These are phyloP conservation scores for Oxycera nigricornis DNA, from an alignment of 2,888 invertebrate genomes.

Conservation along the genomic window DNA sequence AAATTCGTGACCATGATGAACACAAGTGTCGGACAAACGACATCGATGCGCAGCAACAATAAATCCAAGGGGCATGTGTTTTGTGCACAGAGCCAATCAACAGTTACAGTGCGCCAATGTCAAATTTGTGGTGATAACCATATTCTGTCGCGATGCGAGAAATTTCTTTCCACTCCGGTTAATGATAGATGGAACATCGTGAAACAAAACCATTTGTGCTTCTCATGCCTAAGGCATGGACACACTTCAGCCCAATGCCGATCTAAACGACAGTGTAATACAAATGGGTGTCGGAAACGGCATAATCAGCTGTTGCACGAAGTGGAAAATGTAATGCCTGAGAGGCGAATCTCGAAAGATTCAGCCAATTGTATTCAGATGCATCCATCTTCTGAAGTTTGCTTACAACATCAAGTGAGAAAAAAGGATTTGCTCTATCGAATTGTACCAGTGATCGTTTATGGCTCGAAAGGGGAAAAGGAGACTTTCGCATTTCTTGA, in stretches of 20 bases:
- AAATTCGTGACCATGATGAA: too few relatives aligned
- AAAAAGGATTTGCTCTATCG: slow-evolving; percentile 28
- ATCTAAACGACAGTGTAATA: not conserved
- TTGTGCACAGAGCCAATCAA: not conserved
- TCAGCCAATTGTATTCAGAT: not conserved
- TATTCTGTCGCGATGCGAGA: not conserved
- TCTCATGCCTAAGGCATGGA: not conserved
- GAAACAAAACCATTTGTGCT: slow-evolving; percentile 1
- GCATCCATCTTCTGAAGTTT: not conserved
- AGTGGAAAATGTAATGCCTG: not conserved
- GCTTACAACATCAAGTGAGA: not conserved
- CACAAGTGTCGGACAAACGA: not conserved
- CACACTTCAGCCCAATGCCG: not conserved
- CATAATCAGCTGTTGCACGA: not conserved
- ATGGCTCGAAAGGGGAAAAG: not conserved
- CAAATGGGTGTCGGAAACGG: not conserved
- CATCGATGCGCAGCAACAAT: not conserved
- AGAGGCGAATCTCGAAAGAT: not conserved
- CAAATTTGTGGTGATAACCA: not conserved
- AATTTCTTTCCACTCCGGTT: too few relatives aligned
- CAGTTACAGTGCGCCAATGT: not conserved
- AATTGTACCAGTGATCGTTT: slow-evolving; percentile 39
- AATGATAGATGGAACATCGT: not conserved
- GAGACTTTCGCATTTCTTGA: slow-evolving; percentile 40
- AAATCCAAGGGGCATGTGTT: not conserved